Base-by-base conservation (phyloP, 2,797 vertebrate genomes). In the Champsocephalus gunnari region DNA sequence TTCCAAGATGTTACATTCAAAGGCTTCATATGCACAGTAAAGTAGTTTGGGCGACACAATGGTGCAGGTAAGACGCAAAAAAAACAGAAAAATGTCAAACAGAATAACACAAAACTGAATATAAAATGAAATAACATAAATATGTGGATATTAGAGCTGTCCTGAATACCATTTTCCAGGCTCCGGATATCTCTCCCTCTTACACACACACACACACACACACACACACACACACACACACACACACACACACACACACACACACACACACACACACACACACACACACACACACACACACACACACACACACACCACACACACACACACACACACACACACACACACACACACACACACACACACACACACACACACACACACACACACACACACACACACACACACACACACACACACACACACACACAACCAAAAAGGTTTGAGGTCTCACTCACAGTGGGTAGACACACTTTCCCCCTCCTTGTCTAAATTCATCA, bases 401-500 rank as follows among this genome's bases (percentile, higher is more conserved):
- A 28, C 24, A 43, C 10, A 48, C 47, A 48, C 48, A 50, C 48
- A 49, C 47, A 49, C 47, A 49, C 47, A 49, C 16, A 49, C 47
- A 28, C 28, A 28, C 28, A 28, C 28, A 28, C 24, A 28, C 24
- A 28, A n/a, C n/a, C 24, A 49, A 81, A 70, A 82, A 58, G 43
- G 21, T 60, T 9, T 57, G 32, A 68, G 56, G 68, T 75, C 53
- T 66, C 19, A 44, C 59, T 57, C 53, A 21, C 53, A 21, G 57
- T 49, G 71, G 24, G 14, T 19, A 50, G 13, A 50, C 59, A 70
- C 17, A 14, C 44, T 45, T 64, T 50, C 5, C 9, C 13, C n/a
- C 34, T 38, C 34, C 19, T 3, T 57, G 57, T 69, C 50, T 48
- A 71, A 62, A 64, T 75, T 41, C 24, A 73, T 74, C 59, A 55